These are phyloP conservation scores for Rhodophaea formosa DNA, from an alignment of 2,888 invertebrate species.

Conservation along the genomic window DNA sequence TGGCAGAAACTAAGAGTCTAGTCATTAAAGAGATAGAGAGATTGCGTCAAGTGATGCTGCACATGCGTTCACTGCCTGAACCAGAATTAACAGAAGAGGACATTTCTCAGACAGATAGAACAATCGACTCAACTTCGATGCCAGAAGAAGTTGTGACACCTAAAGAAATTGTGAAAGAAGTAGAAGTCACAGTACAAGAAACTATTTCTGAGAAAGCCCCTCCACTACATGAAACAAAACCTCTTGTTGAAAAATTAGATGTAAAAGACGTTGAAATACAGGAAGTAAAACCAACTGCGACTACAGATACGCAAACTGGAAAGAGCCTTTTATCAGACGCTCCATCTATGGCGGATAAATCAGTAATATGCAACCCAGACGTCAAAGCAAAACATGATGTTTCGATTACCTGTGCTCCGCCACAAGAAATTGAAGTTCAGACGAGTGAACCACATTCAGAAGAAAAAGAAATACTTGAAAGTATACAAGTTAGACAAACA, in stretches of 20 bases:
- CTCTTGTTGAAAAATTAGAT: constrained; percentile 35
- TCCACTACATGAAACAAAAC: constrained; percentile 45
- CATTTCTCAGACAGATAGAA: constrained; percentile 80
- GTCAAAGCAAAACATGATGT: constrained; percentile 69
- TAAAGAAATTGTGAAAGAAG: constrained; percentile 44
- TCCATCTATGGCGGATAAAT: constrained; percentile 66
- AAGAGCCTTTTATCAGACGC: constrained; percentile 77
- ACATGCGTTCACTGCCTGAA: constrained; percentile 46
- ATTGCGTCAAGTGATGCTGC: constrained; percentile 71
- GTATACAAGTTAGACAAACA: constrained; percentile 84
- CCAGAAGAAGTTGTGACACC: constrained; percentile 84
- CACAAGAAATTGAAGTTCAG: constrained; percentile 83
- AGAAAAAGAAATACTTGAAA: constrained; percentile 79
- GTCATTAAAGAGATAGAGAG: constrained; percentile 82
- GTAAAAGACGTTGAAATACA: constrained; percentile 31
- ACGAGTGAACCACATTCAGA: constrained; percentile 76
- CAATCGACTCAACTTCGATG: constrained; percentile 86
- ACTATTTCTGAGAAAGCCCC: constrained; percentile 33
- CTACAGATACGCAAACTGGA: constrained; percentile 86
- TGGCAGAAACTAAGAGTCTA: constrained; percentile 83
- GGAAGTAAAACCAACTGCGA: constrained; percentile 43
- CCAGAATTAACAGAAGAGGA: constrained; percentile 70
- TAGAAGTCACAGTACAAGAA: constrained; percentile 32
- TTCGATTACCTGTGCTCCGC: constrained; percentile 75
- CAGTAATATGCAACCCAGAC: constrained; percentile 64